These are phyloP conservation scores for Petrocephalus sullivani DNA, from an alignment of 2,797 vertebrate genomes.

Conservation along the genomic window DNA sequence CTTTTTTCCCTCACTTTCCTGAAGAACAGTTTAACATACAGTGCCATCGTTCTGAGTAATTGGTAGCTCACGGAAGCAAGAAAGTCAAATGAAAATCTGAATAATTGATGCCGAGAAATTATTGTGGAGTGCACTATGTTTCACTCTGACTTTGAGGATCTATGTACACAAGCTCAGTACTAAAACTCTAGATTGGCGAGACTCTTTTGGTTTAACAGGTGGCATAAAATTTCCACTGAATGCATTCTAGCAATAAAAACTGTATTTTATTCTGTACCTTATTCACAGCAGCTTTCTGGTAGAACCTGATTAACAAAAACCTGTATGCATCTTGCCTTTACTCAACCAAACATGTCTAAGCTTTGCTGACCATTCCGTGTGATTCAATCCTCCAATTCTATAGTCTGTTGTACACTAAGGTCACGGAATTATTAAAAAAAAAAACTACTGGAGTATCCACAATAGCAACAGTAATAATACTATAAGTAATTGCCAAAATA, in stretches of 20 bases:
- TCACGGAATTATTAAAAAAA: not conserved
- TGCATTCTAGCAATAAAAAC: not conserved
- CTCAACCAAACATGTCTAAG: not conserved
- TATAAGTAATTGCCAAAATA: not conserved
- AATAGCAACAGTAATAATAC: not conserved
- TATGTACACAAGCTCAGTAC: not conserved
- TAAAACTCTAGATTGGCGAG: not conserved
- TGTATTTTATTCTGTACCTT: not conserved
- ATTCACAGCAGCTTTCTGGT: not conserved
- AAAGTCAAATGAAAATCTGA: slow-evolving; percentile 3
- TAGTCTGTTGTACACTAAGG: not conserved
- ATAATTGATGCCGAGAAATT: not conserved
- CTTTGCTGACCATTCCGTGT: not conserved
- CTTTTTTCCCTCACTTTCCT: not conserved
- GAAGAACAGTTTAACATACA: not conserved
- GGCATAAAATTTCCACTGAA: not conserved
- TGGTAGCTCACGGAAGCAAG: not conserved
- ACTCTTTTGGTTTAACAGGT: not conserved
- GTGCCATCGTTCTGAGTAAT: not conserved
- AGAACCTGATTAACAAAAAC: not conserved
- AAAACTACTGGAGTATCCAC: not conserved
- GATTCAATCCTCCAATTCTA: slow-evolving; percentile 11
- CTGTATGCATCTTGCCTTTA: not conserved
- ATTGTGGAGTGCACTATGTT: not conserved
- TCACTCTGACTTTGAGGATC: slow-evolving; percentile 1